Evolutionary conservation across 2,113 vertebrate species (phyloP).

Genomic region (Drymodes brunneopygia): DNA sequence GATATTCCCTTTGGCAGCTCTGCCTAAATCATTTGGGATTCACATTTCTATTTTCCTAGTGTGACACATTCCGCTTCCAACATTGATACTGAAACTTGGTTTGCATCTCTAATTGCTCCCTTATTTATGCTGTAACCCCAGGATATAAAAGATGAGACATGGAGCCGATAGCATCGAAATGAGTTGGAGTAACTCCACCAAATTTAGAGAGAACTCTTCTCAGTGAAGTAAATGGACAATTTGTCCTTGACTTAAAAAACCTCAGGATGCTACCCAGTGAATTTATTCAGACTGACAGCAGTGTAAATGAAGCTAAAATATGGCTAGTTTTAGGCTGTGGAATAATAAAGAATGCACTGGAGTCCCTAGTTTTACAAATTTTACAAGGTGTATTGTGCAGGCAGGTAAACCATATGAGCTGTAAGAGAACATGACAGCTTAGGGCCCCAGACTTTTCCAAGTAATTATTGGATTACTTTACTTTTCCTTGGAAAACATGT

Average conservation of each 20-base stretch:
- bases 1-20: not conserved
- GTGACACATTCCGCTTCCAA: not conserved
- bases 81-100: conserved; percentile 10
- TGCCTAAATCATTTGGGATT: conserved; percentile 25
- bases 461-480: not conserved
- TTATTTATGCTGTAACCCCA: conserved; percentile 20
- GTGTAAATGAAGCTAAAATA: not conserved
- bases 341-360: not conserved
- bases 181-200: not conserved
- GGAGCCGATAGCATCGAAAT: not conserved
- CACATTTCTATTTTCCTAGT: conserved; percentile 15
- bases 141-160: not conserved
- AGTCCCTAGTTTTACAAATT: not conserved
- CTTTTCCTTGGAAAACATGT: not conserved
- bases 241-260: not conserved
- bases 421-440: not conserved
- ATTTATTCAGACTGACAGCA: not conserved
- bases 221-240: not conserved
- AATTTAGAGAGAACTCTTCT: not conserved
- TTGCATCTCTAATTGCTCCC: conserved; percentile 35
- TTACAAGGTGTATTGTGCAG: not conserved
- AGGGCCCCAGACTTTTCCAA: not conserved
- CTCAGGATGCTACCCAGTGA: not conserved
- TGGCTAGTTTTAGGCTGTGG: not conserved
- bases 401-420: not conserved